Evolutionary conservation across 2,797 vertebrate species (phyloP).

Genomic region (Cryptoprocta ferox): DNA sequence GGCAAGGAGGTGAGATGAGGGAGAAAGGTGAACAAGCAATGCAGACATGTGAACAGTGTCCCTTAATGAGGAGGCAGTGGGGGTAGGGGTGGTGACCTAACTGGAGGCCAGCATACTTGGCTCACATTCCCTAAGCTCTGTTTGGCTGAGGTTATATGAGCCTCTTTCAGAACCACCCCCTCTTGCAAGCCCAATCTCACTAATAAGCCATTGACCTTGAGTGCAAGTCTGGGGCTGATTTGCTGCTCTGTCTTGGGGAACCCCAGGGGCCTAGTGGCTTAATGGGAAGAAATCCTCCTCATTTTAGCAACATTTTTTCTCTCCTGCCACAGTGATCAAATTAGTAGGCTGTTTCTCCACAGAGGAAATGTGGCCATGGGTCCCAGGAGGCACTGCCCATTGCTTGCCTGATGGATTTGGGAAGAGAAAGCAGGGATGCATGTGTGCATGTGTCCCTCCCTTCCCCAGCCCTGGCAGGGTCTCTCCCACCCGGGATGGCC

Average conservation of each 20-base stretch:
- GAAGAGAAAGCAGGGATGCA: neutral
- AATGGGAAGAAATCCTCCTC: conserved; percentile 82
- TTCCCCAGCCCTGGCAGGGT: neutral
- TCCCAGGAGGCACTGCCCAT: conserved; percentile 78
- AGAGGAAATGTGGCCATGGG: conserved; percentile 78
- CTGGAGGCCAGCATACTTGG: accelerated
- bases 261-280: conserved; percentile 83
- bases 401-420: conserved; percentile 68
- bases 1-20: neutral
- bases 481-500: conserved; percentile 3
- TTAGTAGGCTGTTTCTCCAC: conserved; percentile 83
- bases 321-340: conserved; percentile 81
- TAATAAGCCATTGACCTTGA: conserved; percentile 85
- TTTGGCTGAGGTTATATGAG: neutral
- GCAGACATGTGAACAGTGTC: neutral
- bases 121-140: neutral
- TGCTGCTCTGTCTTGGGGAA: conserved; percentile 78
- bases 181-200: conserved; percentile 38
- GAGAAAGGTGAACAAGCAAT: neutral
- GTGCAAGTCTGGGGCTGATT: conserved; percentile 82
- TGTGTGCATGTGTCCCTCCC: neutral
- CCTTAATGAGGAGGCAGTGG: no score
- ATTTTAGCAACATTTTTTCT: conserved; percentile 80
- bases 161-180: neutral
- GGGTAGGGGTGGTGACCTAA: neutral